These are phyloP conservation scores for Nipponia nippon DNA, from an alignment of 2,113 vertebrate genomes.

Conservation along the genomic window DNA sequence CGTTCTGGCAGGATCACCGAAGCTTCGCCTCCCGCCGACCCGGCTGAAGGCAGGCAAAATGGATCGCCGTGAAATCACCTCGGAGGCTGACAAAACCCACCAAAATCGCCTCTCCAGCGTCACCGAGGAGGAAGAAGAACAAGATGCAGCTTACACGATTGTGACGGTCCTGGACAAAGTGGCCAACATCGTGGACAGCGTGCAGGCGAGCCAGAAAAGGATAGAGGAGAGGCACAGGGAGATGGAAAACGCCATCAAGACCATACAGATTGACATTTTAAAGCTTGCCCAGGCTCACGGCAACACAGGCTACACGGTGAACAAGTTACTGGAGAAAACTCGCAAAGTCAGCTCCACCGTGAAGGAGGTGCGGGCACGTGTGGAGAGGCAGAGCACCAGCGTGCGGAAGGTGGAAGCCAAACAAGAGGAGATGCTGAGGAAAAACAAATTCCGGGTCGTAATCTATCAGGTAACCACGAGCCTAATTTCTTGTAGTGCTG, in stretches of 20 bases:
- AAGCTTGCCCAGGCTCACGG: conserved; percentile 89
- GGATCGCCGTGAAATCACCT: conserved; percentile 76
- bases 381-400: conserved; percentile 86
- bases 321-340: conserved; percentile 94
- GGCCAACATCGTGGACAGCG: conserved; percentile 89
- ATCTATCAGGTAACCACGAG: conserved; percentile 89
- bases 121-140: conserved; percentile 85
- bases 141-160: conserved; percentile 88
- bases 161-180: conserved; percentile 94
- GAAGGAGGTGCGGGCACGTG: conserved; percentile 88
- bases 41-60: conserved; percentile 63
- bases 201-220: conserved; percentile 91
- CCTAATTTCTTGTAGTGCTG: background rate
- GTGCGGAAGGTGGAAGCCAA: conserved; percentile 90
- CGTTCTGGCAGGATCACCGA: conserved; percentile 8
- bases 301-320: conserved; percentile 82
- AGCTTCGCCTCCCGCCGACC: background rate
- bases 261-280: conserved; percentile 88
- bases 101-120: conserved; percentile 77
- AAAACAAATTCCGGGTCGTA: conserved; percentile 95
- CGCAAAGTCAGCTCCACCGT: conserved; percentile 90
- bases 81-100: conserved; percentile 76
- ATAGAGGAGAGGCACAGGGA: conserved; percentile 91
- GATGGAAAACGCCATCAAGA: conserved; percentile 87
- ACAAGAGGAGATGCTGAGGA: conserved; percentile 92